Conservation (phyloP, 2,113 vertebrate genomes). For the Picathartes gymnocephalus region DNA sequence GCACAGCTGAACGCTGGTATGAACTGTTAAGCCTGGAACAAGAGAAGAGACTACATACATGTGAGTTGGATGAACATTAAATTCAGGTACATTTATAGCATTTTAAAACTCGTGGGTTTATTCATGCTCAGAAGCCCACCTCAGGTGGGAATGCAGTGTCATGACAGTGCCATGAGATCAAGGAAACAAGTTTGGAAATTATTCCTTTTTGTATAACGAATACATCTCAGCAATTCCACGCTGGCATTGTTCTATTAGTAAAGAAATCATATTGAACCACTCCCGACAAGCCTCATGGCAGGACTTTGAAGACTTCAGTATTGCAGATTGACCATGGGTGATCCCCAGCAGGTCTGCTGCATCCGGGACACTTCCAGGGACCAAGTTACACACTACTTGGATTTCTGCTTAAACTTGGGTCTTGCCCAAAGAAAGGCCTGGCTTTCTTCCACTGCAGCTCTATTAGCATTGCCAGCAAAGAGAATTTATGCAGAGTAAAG, state of each 20-base stretch:
- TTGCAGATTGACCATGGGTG: not conserved
- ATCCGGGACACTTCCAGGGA: not conserved
- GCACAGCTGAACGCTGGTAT: not conserved
- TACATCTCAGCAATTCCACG: not conserved
- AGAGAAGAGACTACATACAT: not conserved
- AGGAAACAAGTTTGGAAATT: not conserved
- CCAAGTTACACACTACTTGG: not conserved
- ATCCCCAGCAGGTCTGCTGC: not conserved
- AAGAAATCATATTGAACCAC: not conserved
- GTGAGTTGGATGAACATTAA: not conserved
- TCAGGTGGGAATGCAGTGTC: not conserved
- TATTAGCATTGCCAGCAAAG: conserved; percentile 66
- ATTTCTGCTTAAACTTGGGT: not conserved
- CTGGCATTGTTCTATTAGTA: not conserved
- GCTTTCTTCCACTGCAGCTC: conserved; percentile 34
- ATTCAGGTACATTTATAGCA: not conserved
- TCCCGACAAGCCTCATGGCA: not conserved
- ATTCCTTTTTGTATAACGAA: not conserved
- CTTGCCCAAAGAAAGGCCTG: conserved; percentile 27
- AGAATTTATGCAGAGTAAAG: conserved; percentile 68
- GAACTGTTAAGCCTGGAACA: not conserved
- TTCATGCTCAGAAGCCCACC: not conserved
- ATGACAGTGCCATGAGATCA: not conserved
- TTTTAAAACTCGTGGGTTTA: not conserved
- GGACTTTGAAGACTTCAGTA: not conserved